A percentile compares a stretch with the other conserved stretches of the same genome.
phyloP scores from a whole-genome alignment of 2,888 invertebrate genomes.

The Eutolmus rufibarbis region DNA sequence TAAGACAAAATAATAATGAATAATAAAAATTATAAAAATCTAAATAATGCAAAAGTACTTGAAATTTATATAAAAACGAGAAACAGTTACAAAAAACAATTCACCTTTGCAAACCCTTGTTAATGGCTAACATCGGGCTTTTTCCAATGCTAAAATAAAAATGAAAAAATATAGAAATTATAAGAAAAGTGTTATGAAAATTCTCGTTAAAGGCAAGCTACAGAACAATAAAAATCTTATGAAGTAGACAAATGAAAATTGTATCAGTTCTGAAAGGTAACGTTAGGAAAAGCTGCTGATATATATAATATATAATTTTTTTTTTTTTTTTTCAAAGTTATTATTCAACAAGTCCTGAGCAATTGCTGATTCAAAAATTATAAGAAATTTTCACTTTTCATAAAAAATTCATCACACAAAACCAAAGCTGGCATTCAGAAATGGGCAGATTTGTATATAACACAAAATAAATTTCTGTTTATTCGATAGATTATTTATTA shows the following conservation, averaged over 20 bases:
- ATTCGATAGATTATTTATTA: not conserved
- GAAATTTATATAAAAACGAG: conserved; percentile 49
- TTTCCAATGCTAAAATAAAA: conserved; percentile 73
- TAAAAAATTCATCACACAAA: conserved; percentile 32
- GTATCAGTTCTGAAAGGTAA: not conserved
- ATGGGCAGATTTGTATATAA: conserved; percentile 41
- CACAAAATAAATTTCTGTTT: not conserved
- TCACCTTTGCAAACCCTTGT: conserved; percentile 84
- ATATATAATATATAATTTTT: not conserved
- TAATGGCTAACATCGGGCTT: conserved; percentile 80
- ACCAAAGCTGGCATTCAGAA: conserved; percentile 35
- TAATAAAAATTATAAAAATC: conserved; percentile 45
- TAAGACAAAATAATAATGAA: conserved; percentile 15
- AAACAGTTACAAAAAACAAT: conserved; percentile 61
- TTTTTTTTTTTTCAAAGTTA: not conserved
- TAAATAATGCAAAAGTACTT: conserved; percentile 45
- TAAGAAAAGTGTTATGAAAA: conserved; percentile 32
- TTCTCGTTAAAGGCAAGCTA: conserved; percentile 9
- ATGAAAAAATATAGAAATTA: conserved; percentile 34
- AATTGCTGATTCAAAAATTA: not conserved
- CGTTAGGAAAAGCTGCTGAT: not conserved
- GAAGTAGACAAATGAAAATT: not conserved
- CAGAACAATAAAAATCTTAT: conserved; percentile 8
- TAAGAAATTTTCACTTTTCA: not conserved
- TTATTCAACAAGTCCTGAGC: not conserved